Percentiles rank a stretch among this genome's conserved stretches.
These are phyloP conservation scores for Cichlasoma orientale DNA, from an alignment of 2,797 vertebrate genomes.

Conservation along the genomic window DNA sequence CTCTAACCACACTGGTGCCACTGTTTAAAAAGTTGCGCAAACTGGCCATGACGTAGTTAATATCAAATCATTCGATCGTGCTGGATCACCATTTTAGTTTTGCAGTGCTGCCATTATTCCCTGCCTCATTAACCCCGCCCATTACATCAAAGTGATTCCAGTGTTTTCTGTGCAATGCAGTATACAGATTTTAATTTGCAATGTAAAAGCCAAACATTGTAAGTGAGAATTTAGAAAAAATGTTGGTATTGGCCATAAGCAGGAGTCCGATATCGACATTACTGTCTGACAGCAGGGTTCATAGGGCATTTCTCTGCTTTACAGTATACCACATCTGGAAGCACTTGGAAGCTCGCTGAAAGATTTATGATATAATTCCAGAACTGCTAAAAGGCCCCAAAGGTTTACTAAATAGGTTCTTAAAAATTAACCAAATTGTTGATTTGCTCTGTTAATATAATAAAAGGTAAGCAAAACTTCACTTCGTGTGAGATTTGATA, in stretches of 20 bases:
- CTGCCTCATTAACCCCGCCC: background rate
- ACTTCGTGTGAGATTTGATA: constrained; percentile 21
- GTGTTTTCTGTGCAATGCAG: background rate
- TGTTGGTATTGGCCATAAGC: background rate
- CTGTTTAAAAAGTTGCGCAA: background rate
- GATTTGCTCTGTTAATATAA: constrained; percentile 19
- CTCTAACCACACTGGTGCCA: background rate
- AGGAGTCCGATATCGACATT: background rate
- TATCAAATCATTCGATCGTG: background rate
- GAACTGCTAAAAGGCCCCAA: constrained; percentile 15
- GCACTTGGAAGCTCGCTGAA: constrained; percentile 19
- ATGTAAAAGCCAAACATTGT: background rate
- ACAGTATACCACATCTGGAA: constrained; percentile 36
- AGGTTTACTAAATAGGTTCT: constrained; percentile 25
- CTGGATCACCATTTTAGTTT: background rate
- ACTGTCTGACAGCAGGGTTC: background rate
- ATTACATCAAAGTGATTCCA: background rate
- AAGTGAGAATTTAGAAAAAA: background rate
- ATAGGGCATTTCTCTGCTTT: constrained; percentile 7
- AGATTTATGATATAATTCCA: constrained; percentile 20
- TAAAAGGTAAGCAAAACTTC: constrained; percentile 23
- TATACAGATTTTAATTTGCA: background rate
- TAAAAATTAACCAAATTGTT: constrained; percentile 19
- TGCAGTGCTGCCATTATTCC: background rate
- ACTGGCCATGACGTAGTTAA: background rate